Base-by-base conservation (phyloP, 2,797 vertebrate species). In the Bryconaethiops microstoma region DNA sequence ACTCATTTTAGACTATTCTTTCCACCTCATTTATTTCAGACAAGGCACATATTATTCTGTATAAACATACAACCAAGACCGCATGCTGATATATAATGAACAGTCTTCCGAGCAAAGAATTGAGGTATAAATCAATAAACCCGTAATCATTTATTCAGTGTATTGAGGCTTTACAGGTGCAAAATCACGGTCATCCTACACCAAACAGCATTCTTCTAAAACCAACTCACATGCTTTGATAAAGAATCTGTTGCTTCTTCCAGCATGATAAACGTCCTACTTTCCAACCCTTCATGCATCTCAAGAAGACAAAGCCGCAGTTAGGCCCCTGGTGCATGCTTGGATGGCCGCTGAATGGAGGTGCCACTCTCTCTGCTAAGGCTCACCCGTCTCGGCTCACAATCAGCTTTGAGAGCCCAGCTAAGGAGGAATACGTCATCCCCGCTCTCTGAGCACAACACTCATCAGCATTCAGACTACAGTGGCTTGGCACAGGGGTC, bases 381-480 rank as follows among this genome's bases (percentile, higher is more conserved):
- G 67, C 70, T 74, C 80, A 54, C 57, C 39, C 19, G 13, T 62
- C 76, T 68, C 7, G 52, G 48, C 65, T 84, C 68, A 78, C 35
- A 76, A 74, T 76, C 68, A 72, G 59, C 57, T n/a, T 35, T 62
- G 50, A 82, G 62, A 70, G 45, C 7, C 10, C 54, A 57, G 45
- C 63, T 78, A 23, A 76, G 69, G 10, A 75, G 65, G 73, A 68
- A 50, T 70, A 82, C 63, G 60, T 83, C 79, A 82, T 68, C 69
- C 71, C 7, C 60, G 55, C 67, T 76, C 74, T 82, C 76, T 60
- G 70, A 42, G 75, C 70, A 74, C 84, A 45, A 75, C 82, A 76
- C 86, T 85, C 80, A 90, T 90, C 83, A 86, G 84, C 85, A 87
- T 91, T 87, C 86, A 65, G 84, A 85, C 83, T 74, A 80, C 23